These are phyloP conservation scores for Saturnia japonica DNA, from an alignment of 2,888 invertebrate genomes.

Conservation along the genomic window DNA sequence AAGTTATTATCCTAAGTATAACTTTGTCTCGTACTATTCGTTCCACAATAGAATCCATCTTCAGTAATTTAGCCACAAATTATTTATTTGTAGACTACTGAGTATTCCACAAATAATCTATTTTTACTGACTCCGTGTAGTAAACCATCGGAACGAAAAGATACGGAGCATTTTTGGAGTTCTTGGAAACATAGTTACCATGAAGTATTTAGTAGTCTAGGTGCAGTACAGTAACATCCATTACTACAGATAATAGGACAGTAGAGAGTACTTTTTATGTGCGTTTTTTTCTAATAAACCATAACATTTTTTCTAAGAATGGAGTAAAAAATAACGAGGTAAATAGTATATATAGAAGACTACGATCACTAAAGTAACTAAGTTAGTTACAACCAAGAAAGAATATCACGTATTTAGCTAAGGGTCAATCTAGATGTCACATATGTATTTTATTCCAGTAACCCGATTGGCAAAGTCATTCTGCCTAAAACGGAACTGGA, in stretches of 20 bases:
- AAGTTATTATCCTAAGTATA: neutral
- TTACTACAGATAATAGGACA: no score
- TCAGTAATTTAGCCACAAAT: neutral
- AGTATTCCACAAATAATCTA: neutral
- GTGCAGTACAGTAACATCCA: no score
- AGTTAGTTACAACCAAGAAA: no score
- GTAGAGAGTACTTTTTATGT: no score
- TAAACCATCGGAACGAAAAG: neutral
- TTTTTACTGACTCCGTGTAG: neutral
- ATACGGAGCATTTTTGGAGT: neutral
- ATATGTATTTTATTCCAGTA: constrained; percentile 6
- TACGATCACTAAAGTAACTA: neutral
- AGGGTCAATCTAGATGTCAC: constrained; percentile 14
- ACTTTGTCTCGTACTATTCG: neutral
- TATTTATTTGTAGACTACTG: neutral
- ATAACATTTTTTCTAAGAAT: neutral
- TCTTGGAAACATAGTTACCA: neutral
- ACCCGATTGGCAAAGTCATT: constrained; percentile 37
- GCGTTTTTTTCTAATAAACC: neutral
- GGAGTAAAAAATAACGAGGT: neutral
- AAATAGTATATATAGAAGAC: no score
- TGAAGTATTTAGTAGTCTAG: neutral
- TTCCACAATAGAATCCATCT: neutral
- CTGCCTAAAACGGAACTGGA: constrained; percentile 38
- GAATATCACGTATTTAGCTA: neutral